phyloP scores from a whole-genome alignment of 2,888 invertebrate species.

The Habroteleia sp. region DNA sequence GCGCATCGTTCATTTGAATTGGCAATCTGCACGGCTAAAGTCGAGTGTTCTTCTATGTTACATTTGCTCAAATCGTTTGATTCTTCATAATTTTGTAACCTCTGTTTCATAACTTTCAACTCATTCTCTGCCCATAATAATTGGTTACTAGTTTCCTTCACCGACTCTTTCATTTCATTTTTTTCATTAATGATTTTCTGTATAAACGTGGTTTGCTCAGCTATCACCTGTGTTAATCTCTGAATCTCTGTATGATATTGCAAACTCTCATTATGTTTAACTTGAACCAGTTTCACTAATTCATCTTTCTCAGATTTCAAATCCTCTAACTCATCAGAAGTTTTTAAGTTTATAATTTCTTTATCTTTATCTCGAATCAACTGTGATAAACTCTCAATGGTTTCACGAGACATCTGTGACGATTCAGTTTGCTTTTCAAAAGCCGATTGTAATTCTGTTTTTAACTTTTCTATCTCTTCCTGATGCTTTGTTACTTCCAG shows the following conservation, averaged over 20 bases:
- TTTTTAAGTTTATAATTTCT: conserved; percentile 75
- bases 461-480: conserved; percentile 26
- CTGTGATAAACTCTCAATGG: conserved; percentile 77
- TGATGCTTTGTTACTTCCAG: not conserved
- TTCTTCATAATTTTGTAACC: conserved; percentile 76
- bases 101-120: conserved; percentile 72
- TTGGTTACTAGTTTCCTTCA: conserved; percentile 74
- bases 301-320: conserved; percentile 85
- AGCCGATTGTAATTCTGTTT: conserved; percentile 10
- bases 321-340: conserved; percentile 62
- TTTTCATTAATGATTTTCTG: conserved; percentile 81
- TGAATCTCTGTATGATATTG: conserved; percentile 93
- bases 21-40: conserved; percentile 82
- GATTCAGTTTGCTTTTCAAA: conserved; percentile 13
- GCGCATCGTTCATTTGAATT: conserved; percentile 86
- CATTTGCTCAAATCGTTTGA: conserved; percentile 72
- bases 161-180: conserved; percentile 74
- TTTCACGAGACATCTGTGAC: conserved; percentile 73
- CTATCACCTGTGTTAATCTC: conserved; percentile 84
- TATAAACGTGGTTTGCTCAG: conserved; percentile 71
- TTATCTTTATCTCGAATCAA: conserved; percentile 80
- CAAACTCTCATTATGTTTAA: conserved; percentile 92
- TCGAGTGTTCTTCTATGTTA: conserved; percentile 83
- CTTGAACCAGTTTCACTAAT: conserved; percentile 87
- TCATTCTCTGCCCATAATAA: conserved; percentile 76